Evolutionary conservation across 2,113 vertebrate genomes (phyloP), one percentile per base, ranked within the genome.

Genomic region (Brachirus orientalis): DNA sequence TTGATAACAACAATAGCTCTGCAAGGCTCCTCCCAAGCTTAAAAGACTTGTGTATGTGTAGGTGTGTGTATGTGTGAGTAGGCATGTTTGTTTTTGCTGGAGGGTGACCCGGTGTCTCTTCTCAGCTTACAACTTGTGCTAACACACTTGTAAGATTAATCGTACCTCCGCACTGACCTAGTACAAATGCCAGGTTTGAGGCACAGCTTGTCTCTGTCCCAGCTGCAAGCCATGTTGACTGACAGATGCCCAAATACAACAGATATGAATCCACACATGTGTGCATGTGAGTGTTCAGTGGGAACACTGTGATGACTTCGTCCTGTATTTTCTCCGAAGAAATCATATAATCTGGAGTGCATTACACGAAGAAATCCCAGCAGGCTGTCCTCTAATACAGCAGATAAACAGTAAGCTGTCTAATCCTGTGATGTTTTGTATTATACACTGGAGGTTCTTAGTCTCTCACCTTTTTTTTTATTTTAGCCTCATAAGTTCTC

Each of bases 261-360:
- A 70, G 48, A 60, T 14, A 20, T 35, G 6, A 7, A 53, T 33
- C 1, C 14, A 10, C 48, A 9, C 10, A 11, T 51, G 22, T 50
- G 51, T 68, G 53, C 40, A 61, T 55, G 12, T 10, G 16, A 40
- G 19, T 47, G 44, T 66, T 64, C 41, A 65, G 1, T 43, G 14
- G 43, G 14, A 66, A 50, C 52, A 11, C 79, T 72, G 63, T 61
- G 17, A 77, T 55, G 62, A 40, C 50, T 67, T 59, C 11, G 40
- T 80, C 18, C n/a, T 33, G 44, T 14, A 17, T 44, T 47, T 17
- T 14, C 10, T 37, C 28, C 37, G 11, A 36, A 65, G 22, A 35
- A 60, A 63, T 10, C 28, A 19, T 13, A 16, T 10, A n/a, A 22
- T 17, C 41, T 62, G 40, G 37, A 6, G 28, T 28, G 6, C 28